phyloP scores from a whole-genome alignment of 2,888 invertebrate genomes.

The Epicampocera succincta region DNA sequence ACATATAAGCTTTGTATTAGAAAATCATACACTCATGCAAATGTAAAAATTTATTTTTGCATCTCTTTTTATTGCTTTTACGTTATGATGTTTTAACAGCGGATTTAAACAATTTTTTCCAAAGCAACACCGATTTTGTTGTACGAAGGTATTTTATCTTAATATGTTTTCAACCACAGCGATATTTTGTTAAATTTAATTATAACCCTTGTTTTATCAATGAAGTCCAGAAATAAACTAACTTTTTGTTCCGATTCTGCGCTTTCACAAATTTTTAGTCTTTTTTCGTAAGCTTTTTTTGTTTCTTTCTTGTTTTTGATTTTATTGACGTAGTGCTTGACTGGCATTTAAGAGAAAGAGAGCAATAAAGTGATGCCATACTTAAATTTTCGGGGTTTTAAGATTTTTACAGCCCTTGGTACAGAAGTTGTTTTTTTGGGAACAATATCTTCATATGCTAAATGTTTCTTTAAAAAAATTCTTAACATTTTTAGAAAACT shows the following conservation, averaged over 20 bases:
- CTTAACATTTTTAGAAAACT: no score
- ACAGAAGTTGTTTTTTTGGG: no score
- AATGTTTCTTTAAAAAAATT: no score
- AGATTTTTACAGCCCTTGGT: no score
- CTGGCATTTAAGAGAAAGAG: no score
- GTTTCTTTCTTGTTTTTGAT: constrained; percentile 21
- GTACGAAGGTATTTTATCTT: background rate
- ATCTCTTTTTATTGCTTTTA: constrained; percentile 7
- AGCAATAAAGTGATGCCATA: no score
- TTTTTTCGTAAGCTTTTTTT: constrained; percentile 1
- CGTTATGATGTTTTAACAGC: constrained; percentile 11
- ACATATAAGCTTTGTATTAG: no score
- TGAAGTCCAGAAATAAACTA: constrained; percentile 51
- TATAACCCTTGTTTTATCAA: constrained; percentile 25
- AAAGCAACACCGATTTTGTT: background rate
- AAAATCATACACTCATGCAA: background rate
- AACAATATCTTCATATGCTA: no score
- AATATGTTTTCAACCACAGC: background rate
- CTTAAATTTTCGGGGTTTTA: no score
- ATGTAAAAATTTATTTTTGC: background rate
- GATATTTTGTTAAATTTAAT: background rate
- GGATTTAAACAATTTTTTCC: background rate
- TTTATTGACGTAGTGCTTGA: constrained; percentile 35
- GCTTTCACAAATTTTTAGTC: constrained; percentile 7
- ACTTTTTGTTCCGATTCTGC: constrained; percentile 10